Percentiles rank a stretch among this genome's conserved stretches.
phyloP scores from a whole-genome alignment of 2,888 invertebrate genomes.

The Lithosia quadra region DNA sequence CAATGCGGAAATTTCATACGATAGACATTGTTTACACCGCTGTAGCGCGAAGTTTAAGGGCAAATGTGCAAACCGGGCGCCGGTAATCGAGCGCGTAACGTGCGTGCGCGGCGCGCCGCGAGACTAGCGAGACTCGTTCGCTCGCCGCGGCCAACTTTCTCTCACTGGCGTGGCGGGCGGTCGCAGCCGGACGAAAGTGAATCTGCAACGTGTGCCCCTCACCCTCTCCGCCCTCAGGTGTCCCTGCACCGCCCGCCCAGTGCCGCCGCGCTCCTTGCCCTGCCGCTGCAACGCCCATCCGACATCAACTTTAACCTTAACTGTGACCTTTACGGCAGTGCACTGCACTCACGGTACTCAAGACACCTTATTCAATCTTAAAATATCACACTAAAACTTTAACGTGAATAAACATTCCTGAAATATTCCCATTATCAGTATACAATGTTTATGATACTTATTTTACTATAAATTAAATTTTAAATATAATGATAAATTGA shows the following conservation, averaged over 20 bases:
- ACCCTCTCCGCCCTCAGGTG: conserved; percentile 67
- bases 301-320: conserved; percentile 85
- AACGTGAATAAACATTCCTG: not conserved
- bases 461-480: not conserved
- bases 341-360: conserved; percentile 70
- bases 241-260: conserved; percentile 72
- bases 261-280: conserved; percentile 62
- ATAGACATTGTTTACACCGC: conserved; percentile 67
- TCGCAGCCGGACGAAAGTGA: conserved; percentile 85
- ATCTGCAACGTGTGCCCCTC: conserved; percentile 80
- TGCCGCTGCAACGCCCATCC: conserved; percentile 74
- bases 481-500: too few relatives aligned
- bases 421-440: not conserved
- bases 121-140: conserved; percentile 84
- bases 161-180: conserved; percentile 85
- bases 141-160: conserved; percentile 86
- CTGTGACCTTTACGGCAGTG: conserved; percentile 82
- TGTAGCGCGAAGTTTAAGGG: conserved; percentile 64
- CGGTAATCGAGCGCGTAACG: conserved; percentile 68
- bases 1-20: conserved; percentile 63
- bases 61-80: conserved; percentile 57
- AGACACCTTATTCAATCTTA: conserved; percentile 46
- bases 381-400: conserved; percentile 26
- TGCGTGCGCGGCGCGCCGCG: conserved; percentile 80
- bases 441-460: not conserved